A percentile compares a stretch with the other conserved stretches of the same genome.
Conservation (phyloP, 1,140 invertebrate species). For the Drosophila bocqueti region DNA sequence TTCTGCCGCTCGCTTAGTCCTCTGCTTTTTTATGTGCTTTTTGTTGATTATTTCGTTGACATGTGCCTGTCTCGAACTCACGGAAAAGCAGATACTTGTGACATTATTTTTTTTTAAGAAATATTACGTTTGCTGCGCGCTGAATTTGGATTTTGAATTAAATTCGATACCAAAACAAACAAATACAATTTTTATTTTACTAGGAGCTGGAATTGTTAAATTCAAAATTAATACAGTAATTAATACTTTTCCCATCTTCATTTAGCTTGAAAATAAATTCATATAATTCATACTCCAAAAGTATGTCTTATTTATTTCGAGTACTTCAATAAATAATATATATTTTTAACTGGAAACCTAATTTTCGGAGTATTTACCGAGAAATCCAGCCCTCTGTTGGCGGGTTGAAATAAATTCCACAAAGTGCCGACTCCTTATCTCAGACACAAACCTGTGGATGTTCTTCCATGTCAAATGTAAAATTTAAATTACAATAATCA, state of each 20-base stretch:
- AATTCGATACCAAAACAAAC: not conserved
- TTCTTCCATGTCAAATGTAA: not conserved
- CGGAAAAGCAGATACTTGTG: constrained; percentile 3
- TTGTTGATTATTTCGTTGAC: constrained; percentile 83
- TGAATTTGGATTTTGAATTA: not conserved
- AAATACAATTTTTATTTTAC: not conserved
- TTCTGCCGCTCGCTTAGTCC: constrained; percentile 70
- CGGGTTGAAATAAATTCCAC: not conserved
- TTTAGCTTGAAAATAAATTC: not conserved
- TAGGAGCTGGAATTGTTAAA: not conserved
- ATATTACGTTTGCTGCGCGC: not conserved
- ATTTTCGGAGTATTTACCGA: constrained; percentile 1
- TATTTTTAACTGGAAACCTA: not conserved
- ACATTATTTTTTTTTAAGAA: constrained; percentile 20
- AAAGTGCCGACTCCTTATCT: not conserved
- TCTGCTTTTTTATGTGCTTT: constrained; percentile 55
- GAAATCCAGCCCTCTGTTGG: not conserved
- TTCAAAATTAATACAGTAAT: not conserved
- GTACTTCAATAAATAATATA: not conserved
- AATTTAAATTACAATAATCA: not conserved
- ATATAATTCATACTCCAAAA: not conserved
- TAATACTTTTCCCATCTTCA: not conserved
- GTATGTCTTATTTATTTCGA: not conserved
- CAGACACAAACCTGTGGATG: not conserved
- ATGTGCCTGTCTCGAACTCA: constrained; percentile 35